Evolutionary conservation across 2,888 invertebrate species (phyloP).

Genomic region (Stenoptilia bipunctidactyla): DNA sequence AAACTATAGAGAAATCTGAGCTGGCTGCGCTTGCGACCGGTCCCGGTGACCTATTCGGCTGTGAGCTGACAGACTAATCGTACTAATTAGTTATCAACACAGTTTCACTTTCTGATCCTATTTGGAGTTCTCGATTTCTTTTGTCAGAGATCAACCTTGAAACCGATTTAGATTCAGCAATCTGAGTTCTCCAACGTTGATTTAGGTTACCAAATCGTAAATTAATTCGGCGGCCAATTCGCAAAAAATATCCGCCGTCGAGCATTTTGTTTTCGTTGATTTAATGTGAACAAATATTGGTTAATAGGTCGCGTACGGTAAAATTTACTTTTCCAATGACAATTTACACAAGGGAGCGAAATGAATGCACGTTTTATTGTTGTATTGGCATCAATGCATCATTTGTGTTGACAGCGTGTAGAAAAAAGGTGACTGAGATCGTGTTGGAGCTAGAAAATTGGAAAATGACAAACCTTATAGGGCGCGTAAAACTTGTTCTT

Average conservation of each 20-base stretch:
- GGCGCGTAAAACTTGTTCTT: slow-evolving; percentile 44
- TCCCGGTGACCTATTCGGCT: slow-evolving; percentile 35
- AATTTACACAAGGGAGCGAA: slow-evolving; percentile 27
- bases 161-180: slow-evolving; percentile 27
- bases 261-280: slow-evolving; percentile 37
- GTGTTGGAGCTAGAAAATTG: slow-evolving; percentile 59
- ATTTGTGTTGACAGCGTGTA: slow-evolving; percentile 27
- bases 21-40: slow-evolving; percentile 29
- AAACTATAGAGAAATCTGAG: slow-evolving; percentile 30
- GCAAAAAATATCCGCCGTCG: slow-evolving; percentile 21
- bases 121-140: slow-evolving; percentile 12
- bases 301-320: slow-evolving; percentile 57
- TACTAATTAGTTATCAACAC: slow-evolving; percentile 44
- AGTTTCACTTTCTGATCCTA: slow-evolving; percentile 52
- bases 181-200: slow-evolving; percentile 11
- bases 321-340: slow-evolving; percentile 24
- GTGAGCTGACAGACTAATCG: slow-evolving; percentile 37
- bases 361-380: slow-evolving; percentile 59
- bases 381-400: slow-evolving; percentile 61
- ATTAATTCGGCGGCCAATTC: slow-evolving; percentile 21
- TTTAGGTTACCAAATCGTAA: slow-evolving; percentile 9
- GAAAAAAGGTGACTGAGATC: slow-evolving; percentile 42
- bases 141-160: slow-evolving; percentile 25
- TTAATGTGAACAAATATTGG: slow-evolving; percentile 49
- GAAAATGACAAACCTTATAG: slow-evolving; percentile 42